Evolutionary conservation across 2,888 invertebrate species (phyloP).

Genomic region (Torymus aiolomorphi): DNA sequence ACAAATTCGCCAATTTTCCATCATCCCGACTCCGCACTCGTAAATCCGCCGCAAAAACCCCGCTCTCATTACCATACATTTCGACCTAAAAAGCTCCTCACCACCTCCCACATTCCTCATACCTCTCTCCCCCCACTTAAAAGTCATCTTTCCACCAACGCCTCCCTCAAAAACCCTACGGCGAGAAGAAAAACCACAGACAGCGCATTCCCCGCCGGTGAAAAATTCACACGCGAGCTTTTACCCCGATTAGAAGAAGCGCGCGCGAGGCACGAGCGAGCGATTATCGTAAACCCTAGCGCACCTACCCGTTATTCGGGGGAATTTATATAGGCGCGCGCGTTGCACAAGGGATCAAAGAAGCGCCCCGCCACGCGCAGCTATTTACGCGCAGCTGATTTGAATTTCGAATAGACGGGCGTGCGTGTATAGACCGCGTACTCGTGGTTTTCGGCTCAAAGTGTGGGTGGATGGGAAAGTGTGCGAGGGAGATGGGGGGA

Average conservation of each 20-base stretch:
- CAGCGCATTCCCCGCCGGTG: no score
- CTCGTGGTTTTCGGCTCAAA: no score
- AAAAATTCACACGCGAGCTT: conserved; percentile 30
- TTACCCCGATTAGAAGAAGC: conserved; percentile 26
- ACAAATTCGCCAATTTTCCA: no score
- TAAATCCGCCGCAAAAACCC: neutral
- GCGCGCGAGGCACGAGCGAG: neutral
- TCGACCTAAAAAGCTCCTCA: neutral
- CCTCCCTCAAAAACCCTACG: no score
- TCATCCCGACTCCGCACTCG: neutral
- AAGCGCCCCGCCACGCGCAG: neutral
- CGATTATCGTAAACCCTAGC: conserved; percentile 33
- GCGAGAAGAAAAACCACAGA: no score
- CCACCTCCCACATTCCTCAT: neutral
- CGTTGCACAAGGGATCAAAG: neutral
- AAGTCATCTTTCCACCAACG: no score
- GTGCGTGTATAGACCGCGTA: neutral
- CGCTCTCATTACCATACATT: conserved; percentile 25
- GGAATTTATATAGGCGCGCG: conserved; percentile 21
- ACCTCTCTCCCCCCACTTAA: neutral
- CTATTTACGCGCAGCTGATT: conserved; percentile 20
- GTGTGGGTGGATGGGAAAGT: no score
- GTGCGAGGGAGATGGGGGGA: no score
- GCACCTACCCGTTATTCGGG: neutral
- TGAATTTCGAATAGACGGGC: conserved; percentile 2